These are phyloP conservation scores for Apamea monoglypha DNA, from an alignment of 2,888 invertebrate species.

Conservation along the genomic window DNA sequence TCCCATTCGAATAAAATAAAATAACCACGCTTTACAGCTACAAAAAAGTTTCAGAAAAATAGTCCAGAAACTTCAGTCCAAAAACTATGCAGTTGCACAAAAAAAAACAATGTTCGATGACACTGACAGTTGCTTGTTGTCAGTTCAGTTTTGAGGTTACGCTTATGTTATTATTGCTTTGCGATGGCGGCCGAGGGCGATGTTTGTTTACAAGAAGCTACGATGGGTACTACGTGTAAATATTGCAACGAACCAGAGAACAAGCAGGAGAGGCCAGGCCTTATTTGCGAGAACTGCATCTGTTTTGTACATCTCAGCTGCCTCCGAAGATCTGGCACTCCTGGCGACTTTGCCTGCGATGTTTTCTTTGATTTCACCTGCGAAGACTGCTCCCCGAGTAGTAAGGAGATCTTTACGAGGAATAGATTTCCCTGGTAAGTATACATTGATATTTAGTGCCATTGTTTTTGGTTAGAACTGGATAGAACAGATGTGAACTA, in stretches of 20 bases:
- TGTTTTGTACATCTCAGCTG: conserved; percentile 92
- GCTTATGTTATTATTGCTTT: conserved; percentile 40
- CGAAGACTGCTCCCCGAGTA: conserved; percentile 90
- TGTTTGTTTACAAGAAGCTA: conserved; percentile 57
- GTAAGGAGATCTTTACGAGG: conserved; percentile 91
- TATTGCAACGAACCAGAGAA: conserved; percentile 89
- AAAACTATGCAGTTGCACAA: neutral
- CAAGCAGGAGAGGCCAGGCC: conserved; percentile 90
- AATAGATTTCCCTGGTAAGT: conserved; percentile 93
- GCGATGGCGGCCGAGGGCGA: conserved; percentile 55
- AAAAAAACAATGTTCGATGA: neutral
- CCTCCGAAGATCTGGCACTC: conserved; percentile 92
- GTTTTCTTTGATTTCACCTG: conserved; percentile 94
- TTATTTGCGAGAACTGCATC: conserved; percentile 91
- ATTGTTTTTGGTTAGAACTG: neutral
- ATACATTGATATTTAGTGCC: neutral
- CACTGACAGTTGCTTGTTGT: neutral
- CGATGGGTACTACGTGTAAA: conserved; percentile 86
- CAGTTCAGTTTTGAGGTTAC: conserved; percentile 35
- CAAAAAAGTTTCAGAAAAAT: no score
- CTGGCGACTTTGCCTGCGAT: conserved; percentile 93
- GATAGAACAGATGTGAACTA: neutral
- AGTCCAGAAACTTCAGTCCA: no score
- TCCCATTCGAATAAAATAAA: no score
- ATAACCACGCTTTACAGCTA: no score